phyloP scores from a whole-genome alignment of 2,888 invertebrate species.

The Malachius bipustulatus region DNA sequence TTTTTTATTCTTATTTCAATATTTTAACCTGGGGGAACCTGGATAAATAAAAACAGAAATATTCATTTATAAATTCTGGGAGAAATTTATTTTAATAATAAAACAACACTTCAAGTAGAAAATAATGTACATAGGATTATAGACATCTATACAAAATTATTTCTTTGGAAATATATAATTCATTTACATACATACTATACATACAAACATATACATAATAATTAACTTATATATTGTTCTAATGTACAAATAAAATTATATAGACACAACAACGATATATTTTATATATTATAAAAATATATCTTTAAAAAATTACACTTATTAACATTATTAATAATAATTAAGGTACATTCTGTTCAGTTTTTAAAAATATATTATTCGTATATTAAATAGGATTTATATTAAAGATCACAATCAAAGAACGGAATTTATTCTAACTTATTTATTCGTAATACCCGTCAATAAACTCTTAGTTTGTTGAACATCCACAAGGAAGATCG shows the following conservation, averaged over 20 bases:
- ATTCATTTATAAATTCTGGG: neutral
- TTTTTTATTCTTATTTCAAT: too few species aligned
- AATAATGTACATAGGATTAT: constrained; percentile 34
- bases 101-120: constrained; percentile 36
- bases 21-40: neutral
- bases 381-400: constrained; percentile 32
- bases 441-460: constrained; percentile 39
- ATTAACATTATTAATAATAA: constrained; percentile 26
- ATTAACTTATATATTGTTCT: constrained; percentile 29
- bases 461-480: constrained; percentile 20
- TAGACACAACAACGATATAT: constrained; percentile 35
- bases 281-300: constrained; percentile 33
- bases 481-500: too few species aligned
- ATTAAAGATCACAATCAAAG: constrained; percentile 34
- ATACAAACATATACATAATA: constrained; percentile 30
- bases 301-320: constrained; percentile 28
- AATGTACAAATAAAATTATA: constrained; percentile 34
- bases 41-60: neutral
- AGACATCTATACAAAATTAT: constrained; percentile 30
- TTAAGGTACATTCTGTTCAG: constrained; percentile 34
- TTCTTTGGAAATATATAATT: constrained; percentile 37
- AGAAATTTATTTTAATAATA: constrained; percentile 35
- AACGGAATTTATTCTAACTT: constrained; percentile 36
- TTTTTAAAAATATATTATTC: constrained; percentile 28
- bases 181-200: constrained; percentile 35